A percentile compares a stretch with the other conserved stretches of the same genome.
phyloP scores from a whole-genome alignment of 2,888 invertebrate species.

The Pseudococcus longispinus region DNA sequence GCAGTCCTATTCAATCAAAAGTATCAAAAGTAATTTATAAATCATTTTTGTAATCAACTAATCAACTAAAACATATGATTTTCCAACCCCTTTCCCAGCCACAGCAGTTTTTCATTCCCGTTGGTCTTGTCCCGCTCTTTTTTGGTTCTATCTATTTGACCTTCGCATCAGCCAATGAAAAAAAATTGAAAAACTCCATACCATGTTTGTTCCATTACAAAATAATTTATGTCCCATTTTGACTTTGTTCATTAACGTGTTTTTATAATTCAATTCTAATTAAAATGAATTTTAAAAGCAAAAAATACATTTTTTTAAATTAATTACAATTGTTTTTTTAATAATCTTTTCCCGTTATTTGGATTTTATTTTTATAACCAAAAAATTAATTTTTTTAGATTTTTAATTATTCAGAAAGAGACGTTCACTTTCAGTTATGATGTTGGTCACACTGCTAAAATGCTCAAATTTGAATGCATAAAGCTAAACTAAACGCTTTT shows the following conservation, averaged over 20 bases:
- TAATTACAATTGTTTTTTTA: no score
- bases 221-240: not conserved
- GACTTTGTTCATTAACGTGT: not conserved
- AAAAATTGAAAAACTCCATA: not conserved
- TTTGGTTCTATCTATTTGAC: not conserved
- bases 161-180: no score
- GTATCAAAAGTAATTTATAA: no score
- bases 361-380: not conserved
- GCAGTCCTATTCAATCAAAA: no score
- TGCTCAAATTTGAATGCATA: not conserved
- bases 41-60: no score
- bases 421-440: not conserved
- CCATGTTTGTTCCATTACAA: not conserved
- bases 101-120: no score
- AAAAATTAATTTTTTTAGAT: not conserved
- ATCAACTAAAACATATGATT: not conserved
- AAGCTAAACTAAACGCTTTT: not conserved
- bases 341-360: no score
- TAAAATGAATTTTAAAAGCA: not conserved
- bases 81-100: no score
- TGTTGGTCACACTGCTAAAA: not conserved
- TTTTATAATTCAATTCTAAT: not conserved
- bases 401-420: not conserved
- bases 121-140: no score
- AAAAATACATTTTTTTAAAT: not conserved